Base-by-base conservation (phyloP, 1,140 invertebrate species). In the Luehdorfia chinensis region DNA sequence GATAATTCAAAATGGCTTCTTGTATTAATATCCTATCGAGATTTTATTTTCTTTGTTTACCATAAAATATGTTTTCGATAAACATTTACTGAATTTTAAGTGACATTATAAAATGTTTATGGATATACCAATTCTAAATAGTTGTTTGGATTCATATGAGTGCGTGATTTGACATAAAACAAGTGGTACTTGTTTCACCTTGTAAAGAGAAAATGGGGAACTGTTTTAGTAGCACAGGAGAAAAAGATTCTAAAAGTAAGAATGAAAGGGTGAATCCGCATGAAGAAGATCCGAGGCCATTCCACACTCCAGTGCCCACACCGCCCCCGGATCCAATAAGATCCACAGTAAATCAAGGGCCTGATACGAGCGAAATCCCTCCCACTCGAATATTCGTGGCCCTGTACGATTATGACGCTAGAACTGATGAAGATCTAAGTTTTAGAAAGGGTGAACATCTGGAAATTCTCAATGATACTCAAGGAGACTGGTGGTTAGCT, bases 401-500 rank as follows among this genome's bases (percentile, higher is more conserved):
- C 21, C 89, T 99, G 9, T 99, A 99, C 87, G 98, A 99, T 87
- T 99, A 99, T 83, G 98, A 99, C 90, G 98, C 98, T 19, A 90
- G 98, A 60, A 99, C 98, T 14, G 97, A 98, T 81, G 98, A 99
- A 87, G 98, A 99, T 88, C 89, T 99, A 44, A 98, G 96, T 87
- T 99, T 99, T 88, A 93, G 97, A 60, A 99, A 99, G 87, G 97
- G 97, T 25, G 98, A 99, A 86, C 96, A 98, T 88, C 90, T 99
- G 75, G 97, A 99, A 88, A 98, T 99, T 58, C 87, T 99, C 54
- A 98, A 99, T 88, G 97, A 99, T 88, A 99, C 96, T 55, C 84
- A 90, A 77, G 97, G 98, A 37, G 98, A 99, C 84, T 99, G 98
- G 98, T 99, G 98, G 98, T 91, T 98, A 70, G 98, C 98, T 31